These are phyloP conservation scores for Hypena proboscidalis DNA, from an alignment of 2,888 invertebrate genomes.

Conservation along the genomic window DNA sequence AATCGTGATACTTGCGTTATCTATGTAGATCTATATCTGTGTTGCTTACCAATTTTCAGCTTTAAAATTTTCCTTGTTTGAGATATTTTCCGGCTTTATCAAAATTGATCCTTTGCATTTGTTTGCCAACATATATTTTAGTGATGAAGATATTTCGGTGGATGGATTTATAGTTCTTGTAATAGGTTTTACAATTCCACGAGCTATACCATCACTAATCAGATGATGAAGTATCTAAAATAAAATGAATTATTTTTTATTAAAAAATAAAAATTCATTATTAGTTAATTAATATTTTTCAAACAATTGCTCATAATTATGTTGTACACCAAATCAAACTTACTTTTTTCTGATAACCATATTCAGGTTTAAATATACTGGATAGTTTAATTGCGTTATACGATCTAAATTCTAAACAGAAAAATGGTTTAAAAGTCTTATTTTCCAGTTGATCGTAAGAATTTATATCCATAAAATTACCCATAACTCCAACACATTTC, in stretches of 20 bases:
- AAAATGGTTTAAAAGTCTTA: neutral
- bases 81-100: neutral
- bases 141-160: neutral
- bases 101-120: neutral
- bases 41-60: neutral
- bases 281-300: no score
- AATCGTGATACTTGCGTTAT: no score
- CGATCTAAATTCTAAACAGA: neutral
- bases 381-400: neutral
- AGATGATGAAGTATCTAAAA: slow-evolving; percentile 1
- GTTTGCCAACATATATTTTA: neutral
- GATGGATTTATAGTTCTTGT: neutral
- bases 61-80: neutral
- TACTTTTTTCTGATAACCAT: neutral
- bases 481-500: neutral
- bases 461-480: neutral
- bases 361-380: neutral
- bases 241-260: neutral
- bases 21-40: no score
- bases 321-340: neutral
- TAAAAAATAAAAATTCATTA: no score
- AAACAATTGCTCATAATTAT: no score
- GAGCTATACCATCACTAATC: neutral
- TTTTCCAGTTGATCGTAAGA: neutral
- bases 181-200: neutral